Percentiles rank a stretch among this genome's conserved stretches.
phyloP scores from a whole-genome alignment of 2,113 vertebrate species.

The Bolborhynchus lineola region DNA sequence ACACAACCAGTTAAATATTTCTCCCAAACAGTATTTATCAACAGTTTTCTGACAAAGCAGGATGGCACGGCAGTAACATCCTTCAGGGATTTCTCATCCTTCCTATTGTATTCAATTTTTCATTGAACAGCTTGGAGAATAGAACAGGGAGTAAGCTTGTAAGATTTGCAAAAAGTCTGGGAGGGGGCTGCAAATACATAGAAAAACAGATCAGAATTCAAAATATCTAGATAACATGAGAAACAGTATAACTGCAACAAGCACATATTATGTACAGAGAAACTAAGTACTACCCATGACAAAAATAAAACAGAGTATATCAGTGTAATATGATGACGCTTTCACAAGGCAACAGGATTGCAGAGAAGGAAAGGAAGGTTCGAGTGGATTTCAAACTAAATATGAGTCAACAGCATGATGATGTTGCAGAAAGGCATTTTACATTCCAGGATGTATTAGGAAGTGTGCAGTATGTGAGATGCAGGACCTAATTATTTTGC shows the following conservation, averaged over 20 bases:
- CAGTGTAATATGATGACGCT: background rate
- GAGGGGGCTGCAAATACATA: background rate
- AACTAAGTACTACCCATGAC: background rate
- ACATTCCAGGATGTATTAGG: background rate
- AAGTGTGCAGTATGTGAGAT: background rate
- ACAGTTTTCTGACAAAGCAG: background rate
- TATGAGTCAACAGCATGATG: background rate
- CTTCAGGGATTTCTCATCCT: background rate
- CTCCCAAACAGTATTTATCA: background rate
- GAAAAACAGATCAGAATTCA: background rate
- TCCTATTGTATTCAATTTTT: background rate
- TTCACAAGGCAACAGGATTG: background rate
- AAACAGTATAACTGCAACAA: background rate
- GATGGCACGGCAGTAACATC: background rate
- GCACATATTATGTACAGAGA: background rate
- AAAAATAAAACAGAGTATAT: background rate
- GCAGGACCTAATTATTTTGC: slow-evolving; percentile 31
- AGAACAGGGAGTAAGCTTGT: background rate
- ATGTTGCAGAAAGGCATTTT: slow-evolving; percentile 18
- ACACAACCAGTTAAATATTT: background rate
- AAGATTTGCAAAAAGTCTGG: background rate
- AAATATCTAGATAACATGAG: background rate
- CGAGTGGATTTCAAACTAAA: background rate
- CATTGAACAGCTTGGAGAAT: background rate
- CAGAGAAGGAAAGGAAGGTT: background rate